Percentiles rank a stretch among this genome's conserved stretches.
phyloP scores from a whole-genome alignment of 2,113 vertebrate genomes.

The Arothron firmamentum region DNA sequence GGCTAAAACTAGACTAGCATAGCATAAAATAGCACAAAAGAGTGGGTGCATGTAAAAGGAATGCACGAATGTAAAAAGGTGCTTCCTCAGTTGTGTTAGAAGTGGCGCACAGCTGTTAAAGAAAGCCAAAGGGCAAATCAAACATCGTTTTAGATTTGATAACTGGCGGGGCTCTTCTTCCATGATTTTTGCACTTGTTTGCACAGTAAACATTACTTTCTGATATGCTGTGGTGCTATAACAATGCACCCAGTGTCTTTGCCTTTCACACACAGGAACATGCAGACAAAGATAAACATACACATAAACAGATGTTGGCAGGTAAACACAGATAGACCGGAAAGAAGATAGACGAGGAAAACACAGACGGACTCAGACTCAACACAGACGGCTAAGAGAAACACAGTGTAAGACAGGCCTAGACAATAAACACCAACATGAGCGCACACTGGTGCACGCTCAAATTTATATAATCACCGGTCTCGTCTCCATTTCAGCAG shows the following conservation, averaged over 20 bases:
- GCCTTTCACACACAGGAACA: background rate
- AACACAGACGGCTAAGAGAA: constrained; percentile 41
- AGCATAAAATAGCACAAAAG: no score
- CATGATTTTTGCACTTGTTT: no score
- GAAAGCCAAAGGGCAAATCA: background rate
- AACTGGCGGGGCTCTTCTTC: no score
- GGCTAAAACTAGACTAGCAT: no score
- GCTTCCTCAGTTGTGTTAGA: background rate
- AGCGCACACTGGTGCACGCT: constrained; percentile 16
- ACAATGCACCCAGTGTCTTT: constrained; percentile 8
- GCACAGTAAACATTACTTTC: no score
- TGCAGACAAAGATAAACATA: constrained; percentile 15
- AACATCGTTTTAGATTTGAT: no score
- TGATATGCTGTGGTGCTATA: background rate
- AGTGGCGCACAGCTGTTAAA: background rate
- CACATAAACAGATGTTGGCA: constrained; percentile 36
- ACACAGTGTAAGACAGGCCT: constrained; percentile 19
- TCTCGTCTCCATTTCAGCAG: constrained; percentile 44
- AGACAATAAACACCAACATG: constrained; percentile 31
- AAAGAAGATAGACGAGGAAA: constrained; percentile 33
- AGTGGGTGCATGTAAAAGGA: no score
- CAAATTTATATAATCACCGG: constrained; percentile 59
- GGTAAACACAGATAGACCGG: constrained; percentile 26
- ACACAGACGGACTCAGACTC: constrained; percentile 42
- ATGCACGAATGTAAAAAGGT: no score